Evolutionary conservation across 2,113 vertebrate genomes (phyloP).

Genomic region (Oreochromis tanganicae): DNA sequence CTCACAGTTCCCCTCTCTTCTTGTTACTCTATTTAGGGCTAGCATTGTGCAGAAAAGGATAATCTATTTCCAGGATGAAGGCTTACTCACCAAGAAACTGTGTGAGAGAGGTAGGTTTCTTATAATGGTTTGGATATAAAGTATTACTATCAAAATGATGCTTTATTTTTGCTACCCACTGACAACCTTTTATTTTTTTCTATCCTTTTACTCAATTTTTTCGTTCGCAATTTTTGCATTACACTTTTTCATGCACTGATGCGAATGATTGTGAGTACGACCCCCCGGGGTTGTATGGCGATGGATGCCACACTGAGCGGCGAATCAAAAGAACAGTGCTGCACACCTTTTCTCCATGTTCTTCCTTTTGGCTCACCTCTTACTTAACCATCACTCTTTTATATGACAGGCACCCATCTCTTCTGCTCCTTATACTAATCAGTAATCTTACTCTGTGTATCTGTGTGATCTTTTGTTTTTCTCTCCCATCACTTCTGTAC

Average conservation of each 20-base stretch:
- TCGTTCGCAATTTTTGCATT: constrained; percentile 1
- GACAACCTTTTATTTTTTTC: neutral
- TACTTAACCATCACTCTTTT: neutral
- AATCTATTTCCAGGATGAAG: constrained; percentile 98
- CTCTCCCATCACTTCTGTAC: neutral
- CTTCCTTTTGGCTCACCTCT: neutral
- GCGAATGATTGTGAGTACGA: constrained; percentile 24
- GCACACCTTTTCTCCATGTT: neutral
- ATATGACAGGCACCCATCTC: neutral
- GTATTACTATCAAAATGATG: neutral
- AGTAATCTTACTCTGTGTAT: neutral
- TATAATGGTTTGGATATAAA: neutral
- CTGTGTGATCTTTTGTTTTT: neutral
- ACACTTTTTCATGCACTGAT: neutral
- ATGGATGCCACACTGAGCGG: constrained; percentile 32
- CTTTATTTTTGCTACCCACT: neutral
- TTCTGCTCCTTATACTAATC: constrained; percentile 2
- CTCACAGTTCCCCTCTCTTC: neutral
- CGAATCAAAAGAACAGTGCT: constrained; percentile 20
- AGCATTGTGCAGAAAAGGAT: constrained; percentile 97
- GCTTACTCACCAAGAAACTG: constrained; percentile 89
- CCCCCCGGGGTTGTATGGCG: constrained; percentile 20
- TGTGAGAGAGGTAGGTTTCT: constrained; percentile 89
- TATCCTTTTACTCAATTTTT: neutral
- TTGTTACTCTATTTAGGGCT: constrained; percentile 71